Evolutionary conservation across 2,113 vertebrate species (phyloP).

Genomic region (Phaethornis superciliosus): DNA sequence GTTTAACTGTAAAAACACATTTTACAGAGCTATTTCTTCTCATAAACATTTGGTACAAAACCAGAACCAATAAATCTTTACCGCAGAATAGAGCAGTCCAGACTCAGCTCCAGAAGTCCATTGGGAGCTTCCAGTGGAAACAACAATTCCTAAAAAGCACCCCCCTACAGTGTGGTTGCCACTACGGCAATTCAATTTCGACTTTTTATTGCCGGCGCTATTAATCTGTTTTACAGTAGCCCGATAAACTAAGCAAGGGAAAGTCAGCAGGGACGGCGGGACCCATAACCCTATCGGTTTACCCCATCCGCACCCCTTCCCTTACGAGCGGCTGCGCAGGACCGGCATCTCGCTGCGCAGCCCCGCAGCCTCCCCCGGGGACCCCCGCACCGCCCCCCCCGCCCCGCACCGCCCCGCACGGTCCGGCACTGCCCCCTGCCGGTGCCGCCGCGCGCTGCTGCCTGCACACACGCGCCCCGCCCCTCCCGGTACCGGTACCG

Average conservation of each 20-base stretch:
- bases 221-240: neutral
- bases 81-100: accelerated
- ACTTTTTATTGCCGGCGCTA: neutral
- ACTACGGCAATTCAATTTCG: neutral
- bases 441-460: too few species aligned
- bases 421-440: too few species aligned
- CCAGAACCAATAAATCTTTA: accelerated
- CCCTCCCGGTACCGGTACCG: too few species aligned
- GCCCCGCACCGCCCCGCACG: too few species aligned
- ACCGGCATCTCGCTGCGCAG: accelerated
- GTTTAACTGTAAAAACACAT: neutral
- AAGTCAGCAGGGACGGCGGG: accelerated
- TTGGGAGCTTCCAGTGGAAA: neutral
- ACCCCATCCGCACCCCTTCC: neutral
- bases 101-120: accelerated
- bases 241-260: neutral
- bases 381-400: neutral
- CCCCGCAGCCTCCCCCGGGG: too few species aligned
- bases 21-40: neutral
- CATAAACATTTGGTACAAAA: too few species aligned
- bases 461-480: too few species aligned
- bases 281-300: accelerated
- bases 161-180: accelerated
- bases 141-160: neutral
- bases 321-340: accelerated